Percentiles rank a stretch among this genome's conserved stretches.
Evolutionary conservation across 2,797 vertebrate genomes (phyloP).

Genomic region (Diplodus puntazzo): DNA sequence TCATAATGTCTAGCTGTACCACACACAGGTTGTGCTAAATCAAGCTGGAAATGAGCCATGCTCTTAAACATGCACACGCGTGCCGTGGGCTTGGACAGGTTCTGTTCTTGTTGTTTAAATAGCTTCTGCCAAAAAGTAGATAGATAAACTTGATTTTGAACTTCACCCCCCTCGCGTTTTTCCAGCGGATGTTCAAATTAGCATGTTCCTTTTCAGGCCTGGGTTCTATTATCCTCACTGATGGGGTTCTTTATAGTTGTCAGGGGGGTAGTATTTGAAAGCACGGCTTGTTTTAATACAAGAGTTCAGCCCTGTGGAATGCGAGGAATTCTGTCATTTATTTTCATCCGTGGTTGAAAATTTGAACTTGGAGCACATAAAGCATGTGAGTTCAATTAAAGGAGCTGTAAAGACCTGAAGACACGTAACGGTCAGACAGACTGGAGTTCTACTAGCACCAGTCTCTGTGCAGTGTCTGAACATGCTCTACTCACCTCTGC

Average conservation of each 20-base stretch:
- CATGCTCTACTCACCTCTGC: constrained; percentile 6
- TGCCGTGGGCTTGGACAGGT: constrained; percentile 11
- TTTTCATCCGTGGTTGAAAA: constrained; percentile 77
- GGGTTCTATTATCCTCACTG: constrained; percentile 75
- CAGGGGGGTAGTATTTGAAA: constrained; percentile 76
- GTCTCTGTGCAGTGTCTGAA: constrained; percentile 24
- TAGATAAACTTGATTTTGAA: constrained; percentile 58
- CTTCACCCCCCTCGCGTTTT: constrained; percentile 50
- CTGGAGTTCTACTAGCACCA: constrained; percentile 24
- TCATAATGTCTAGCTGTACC: constrained; percentile 9
- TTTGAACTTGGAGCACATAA: constrained; percentile 65
- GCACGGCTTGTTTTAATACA: constrained; percentile 78
- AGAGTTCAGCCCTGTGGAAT: constrained; percentile 74
- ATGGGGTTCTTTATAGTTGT: constrained; percentile 80
- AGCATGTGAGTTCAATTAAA: constrained; percentile 78
- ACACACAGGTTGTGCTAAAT: constrained; percentile 18
- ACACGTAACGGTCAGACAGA: constrained; percentile 56
- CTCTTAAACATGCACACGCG: constrained; percentile 49
- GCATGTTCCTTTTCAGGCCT: constrained; percentile 76
- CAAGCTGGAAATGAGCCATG: constrained; percentile 39
- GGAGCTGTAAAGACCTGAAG: constrained; percentile 65
- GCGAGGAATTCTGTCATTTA: constrained; percentile 81
- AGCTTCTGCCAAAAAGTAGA: constrained; percentile 51
- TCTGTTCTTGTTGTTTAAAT: constrained; percentile 40
- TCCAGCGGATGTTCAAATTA: constrained; percentile 77